A percentile compares a stretch with the other conserved stretches of the same genome.
These are phyloP conservation scores for Pangasius larnaudii DNA, from an alignment of 2,797 vertebrate genomes.

Conservation along the genomic window DNA sequence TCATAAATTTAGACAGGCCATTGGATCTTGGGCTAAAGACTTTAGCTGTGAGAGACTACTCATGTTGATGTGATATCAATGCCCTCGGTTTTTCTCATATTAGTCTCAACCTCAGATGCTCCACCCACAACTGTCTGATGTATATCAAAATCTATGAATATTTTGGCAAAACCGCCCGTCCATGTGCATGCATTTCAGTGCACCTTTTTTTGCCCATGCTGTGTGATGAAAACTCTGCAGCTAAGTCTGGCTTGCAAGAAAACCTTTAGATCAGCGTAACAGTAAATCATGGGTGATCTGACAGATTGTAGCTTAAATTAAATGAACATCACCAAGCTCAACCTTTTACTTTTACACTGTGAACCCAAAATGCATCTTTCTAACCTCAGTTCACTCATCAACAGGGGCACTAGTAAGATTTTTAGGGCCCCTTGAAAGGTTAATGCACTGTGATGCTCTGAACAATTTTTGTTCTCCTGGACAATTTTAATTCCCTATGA, in stretches of 20 bases:
- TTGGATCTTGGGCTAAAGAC: slow-evolving; percentile 1
- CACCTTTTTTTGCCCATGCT: neutral
- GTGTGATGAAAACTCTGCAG: neutral
- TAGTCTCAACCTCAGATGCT: slow-evolving; percentile 1
- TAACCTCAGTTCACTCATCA: neutral
- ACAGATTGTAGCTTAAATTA: neutral
- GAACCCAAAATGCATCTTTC: neutral
- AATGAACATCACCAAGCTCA: neutral
- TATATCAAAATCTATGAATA: neutral
- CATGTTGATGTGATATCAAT: slow-evolving; percentile 7
- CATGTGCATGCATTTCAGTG: neutral
- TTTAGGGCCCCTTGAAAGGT: neutral
- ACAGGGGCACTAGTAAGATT: neutral
- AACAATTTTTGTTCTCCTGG: too few species aligned
- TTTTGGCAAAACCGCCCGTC: neutral
- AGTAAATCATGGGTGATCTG: neutral
- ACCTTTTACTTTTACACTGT: neutral
- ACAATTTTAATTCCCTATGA: neutral
- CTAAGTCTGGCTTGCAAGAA: neutral
- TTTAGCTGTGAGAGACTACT: neutral
- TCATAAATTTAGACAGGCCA: slow-evolving; percentile 21
- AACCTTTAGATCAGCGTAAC: neutral
- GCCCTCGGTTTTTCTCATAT: neutral
- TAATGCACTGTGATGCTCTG: neutral
- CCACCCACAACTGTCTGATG: slow-evolving; percentile 8